Evolutionary conservation across 2,888 invertebrate species (phyloP).

Genomic region (Pseudanteris insignis): DNA sequence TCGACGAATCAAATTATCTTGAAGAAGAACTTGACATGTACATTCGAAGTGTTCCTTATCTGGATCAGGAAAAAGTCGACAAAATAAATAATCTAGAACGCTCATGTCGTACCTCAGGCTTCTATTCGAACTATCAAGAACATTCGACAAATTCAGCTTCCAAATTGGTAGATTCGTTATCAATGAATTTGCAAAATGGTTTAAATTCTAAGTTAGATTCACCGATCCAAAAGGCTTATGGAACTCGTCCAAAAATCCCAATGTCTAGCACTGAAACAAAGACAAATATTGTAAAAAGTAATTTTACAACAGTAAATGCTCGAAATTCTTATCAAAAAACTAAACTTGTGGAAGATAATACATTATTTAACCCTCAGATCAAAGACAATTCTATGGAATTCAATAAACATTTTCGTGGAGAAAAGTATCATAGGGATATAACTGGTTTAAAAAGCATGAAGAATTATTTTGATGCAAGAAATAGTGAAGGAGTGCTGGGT

Average conservation of each 20-base stretch:
- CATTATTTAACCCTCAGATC: conserved; percentile 58
- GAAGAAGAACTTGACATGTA: conserved; percentile 52
- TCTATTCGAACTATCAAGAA: conserved; percentile 59
- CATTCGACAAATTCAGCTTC: conserved; percentile 30
- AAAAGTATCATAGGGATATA: conserved; percentile 61
- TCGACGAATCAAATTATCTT: conserved; percentile 60
- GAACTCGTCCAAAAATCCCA: conserved; percentile 55
- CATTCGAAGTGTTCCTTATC: conserved; percentile 23
- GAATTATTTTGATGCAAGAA: conserved; percentile 61
- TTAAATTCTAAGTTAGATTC: conserved; percentile 17
- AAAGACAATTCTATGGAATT: conserved; percentile 54
- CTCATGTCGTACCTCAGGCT: conserved; percentile 46
- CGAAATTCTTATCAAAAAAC: conserved; percentile 48
- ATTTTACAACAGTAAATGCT: not conserved
- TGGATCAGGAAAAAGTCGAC: conserved; percentile 40
- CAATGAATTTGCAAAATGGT: conserved; percentile 20
- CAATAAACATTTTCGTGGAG: conserved; percentile 56
- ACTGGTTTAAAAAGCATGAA: conserved; percentile 61
- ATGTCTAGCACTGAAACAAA: conserved; percentile 49
- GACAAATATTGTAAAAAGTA: conserved; percentile 48
- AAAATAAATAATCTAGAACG: conserved; percentile 59
- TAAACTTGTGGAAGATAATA: too few relatives aligned
- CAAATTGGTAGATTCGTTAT: conserved; percentile 38
- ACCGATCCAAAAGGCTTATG: conserved; percentile 43
- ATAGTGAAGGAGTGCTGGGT: conserved; percentile 58